Evolutionary conservation across 2,888 invertebrate species (phyloP).

Genomic region (Clanis bilineata): DNA sequence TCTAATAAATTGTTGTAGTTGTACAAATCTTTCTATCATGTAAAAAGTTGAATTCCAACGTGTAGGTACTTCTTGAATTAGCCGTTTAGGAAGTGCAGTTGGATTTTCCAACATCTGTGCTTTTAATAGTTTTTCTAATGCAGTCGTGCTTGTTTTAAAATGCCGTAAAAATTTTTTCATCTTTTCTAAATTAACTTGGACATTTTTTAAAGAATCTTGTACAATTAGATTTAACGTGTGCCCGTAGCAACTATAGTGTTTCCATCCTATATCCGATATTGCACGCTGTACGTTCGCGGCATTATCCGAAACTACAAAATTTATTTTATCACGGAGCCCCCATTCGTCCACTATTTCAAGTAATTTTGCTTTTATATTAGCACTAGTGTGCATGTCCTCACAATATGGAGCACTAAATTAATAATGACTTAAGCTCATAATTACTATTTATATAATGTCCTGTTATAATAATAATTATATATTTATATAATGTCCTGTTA

Average conservation of each 20-base stretch:
- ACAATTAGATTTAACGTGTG: conserved; percentile 33
- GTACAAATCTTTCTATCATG: conserved; percentile 32
- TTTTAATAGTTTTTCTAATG: conserved; percentile 23
- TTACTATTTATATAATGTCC: background rate
- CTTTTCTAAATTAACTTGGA: conserved; percentile 28
- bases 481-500: too few species aligned
- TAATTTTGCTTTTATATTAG: background rate
- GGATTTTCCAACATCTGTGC: background rate
- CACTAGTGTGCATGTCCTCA: background rate
- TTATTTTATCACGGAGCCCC: background rate
- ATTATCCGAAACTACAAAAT: background rate
- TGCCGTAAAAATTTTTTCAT: conserved; percentile 16
- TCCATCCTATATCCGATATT: conserved; percentile 22
- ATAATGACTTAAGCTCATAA: background rate
- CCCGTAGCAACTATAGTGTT: conserved; percentile 32
- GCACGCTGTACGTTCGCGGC: background rate
- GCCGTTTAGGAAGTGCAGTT: conserved; percentile 18
- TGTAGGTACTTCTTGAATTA: conserved; percentile 33
- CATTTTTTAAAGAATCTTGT: conserved; percentile 15
- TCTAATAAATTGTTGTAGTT: conserved; percentile 25
- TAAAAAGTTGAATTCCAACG: conserved; percentile 34
- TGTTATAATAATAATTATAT: too few species aligned
- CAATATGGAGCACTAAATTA: conserved; percentile 6
- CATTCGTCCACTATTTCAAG: background rate
- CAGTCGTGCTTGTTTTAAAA: conserved; percentile 27